Evolutionary conservation across 1,140 invertebrate genomes (phyloP), one percentile per base, ranked within the genome.

Genomic region (Lineus longissimus): DNA sequence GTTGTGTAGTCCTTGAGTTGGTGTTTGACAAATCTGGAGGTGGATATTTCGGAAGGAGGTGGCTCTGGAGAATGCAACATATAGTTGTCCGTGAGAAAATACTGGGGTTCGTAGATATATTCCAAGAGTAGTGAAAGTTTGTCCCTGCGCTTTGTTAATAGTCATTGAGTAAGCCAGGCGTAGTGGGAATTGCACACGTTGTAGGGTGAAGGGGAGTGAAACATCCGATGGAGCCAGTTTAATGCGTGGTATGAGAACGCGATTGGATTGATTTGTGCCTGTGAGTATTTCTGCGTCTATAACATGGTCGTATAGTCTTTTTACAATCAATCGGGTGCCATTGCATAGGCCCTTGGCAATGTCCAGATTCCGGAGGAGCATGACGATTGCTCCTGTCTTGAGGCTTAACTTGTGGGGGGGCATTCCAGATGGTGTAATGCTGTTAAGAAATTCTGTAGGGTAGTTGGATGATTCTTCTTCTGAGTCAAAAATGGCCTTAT

Each of bases 141-240:
- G 70, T 23, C 73, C 67, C 67, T 75, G 73, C 13, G 72, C 65
- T 55, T 71, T 75, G 60, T 75, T 75, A 11, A 75, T 73, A 11
- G 71, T 73, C 62, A 74, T 71, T 27, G 70, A 65, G 66, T 69
- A 75, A 9, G 70, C 63, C 15, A 74, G 31, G 19, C 27, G 30
- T 29, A 56, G 19, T 23, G 55, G 27, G 30, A 56, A 56, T 25
- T 56, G 55, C 15, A 56, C 29, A 9, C 19, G 22, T 56, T 56
- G 15, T 15, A 56, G 23, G 23, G 17, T 1, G 30, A 56, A 56
- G 9, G 55, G 55, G 22, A 56, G 29, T 17, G 22, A 7, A 29
- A 17, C 30, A 29, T 56, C 19, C 23, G 23, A n/a, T 29, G 55
- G 27, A 17, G 19, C 27, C n/a, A 56, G 1, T 56, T 17, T 56